Evolutionary conservation across 2,797 vertebrate species (phyloP).

Genomic region (Dendrocincla tyrannina): DNA sequence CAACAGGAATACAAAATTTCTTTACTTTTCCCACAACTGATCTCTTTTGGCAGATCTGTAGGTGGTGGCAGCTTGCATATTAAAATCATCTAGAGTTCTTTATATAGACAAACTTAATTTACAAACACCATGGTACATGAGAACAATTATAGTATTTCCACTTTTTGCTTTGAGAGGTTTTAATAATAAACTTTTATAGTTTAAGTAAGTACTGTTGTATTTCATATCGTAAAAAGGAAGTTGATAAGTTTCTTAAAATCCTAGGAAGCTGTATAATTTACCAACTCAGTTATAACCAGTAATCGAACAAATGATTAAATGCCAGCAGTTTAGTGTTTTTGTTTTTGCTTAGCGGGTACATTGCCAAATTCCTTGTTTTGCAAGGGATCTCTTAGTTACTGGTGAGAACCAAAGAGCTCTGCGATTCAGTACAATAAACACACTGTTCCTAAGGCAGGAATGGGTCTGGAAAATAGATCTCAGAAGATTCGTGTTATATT

Average conservation of each 20-base stretch:
- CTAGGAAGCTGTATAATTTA: not conserved
- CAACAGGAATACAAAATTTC: not conserved
- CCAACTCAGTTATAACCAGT: not conserved
- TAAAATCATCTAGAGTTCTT: slow-evolving; percentile 8
- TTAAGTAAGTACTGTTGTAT: not conserved
- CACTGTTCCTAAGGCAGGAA: not conserved
- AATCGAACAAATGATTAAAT: not conserved
- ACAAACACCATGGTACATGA: not conserved
- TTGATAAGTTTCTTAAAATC: not conserved
- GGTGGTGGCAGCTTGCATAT: not conserved
- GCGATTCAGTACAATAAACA: not conserved
- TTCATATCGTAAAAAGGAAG: not conserved
- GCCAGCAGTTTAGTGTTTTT: not conserved
- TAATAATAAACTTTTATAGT: not conserved
- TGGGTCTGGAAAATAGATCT: not conserved
- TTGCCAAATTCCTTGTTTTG: not conserved
- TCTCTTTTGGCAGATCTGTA: not conserved
- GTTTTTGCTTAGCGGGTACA: not conserved
- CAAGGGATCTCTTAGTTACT: not conserved
- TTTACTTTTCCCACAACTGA: not conserved
- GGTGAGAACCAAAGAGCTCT: not conserved
- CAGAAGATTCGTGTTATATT: not conserved
- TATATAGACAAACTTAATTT: not conserved
- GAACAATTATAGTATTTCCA: not conserved
- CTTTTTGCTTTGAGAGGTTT: not conserved